Base-by-base conservation (phyloP, 2,888 invertebrate genomes). In the Tachina grossa region DNA sequence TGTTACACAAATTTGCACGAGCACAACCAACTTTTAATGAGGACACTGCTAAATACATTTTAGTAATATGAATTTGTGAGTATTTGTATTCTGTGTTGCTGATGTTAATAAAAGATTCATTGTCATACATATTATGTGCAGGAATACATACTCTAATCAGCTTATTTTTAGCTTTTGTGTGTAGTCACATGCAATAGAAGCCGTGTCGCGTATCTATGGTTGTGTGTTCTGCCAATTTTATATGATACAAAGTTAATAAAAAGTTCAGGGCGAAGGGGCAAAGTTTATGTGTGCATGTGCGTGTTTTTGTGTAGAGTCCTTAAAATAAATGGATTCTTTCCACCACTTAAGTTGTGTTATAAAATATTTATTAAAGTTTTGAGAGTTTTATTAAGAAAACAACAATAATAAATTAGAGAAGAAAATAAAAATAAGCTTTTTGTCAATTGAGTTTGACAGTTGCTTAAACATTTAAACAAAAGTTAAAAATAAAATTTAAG, bases 151-250 rank as follows among this genome's bases (percentile, higher is more conserved):
- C 13, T n/a, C 11, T 76, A 76, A 55, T 76, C 75, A 65, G 75
- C 75, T 65, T 76, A 76, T 76, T 76, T 76, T 76, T 76, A 65
- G 65, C 75, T 22, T 63, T 63, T 22, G 6, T 51, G 3, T 68
- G 51, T 4, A n/a, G 1, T 8, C 14, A 13, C 5, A 16, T 51
- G 16, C 31, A 31, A 31, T 31, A 31, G 31, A 31, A 31, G 31
- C 31, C n/a, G 16, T 66, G 9, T 31, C 31, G 31, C n/a, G 39
- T 68, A n/a, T 16, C 43, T 53, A 51, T 49, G 49, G 9, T 49
- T 51, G 19, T 41, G 41, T 53, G 1, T 31, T 47, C 3, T 68
- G 9, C 13, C 19, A 45, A 45, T 31, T 45, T 71, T 57, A 71
- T 16, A 75, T 63, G 63, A 75, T 43, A 63, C 75, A 53, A 51